Evolutionary conservation across 2,888 invertebrate species (phyloP).

Genomic region (Stenchaetothrips biformis): DNA sequence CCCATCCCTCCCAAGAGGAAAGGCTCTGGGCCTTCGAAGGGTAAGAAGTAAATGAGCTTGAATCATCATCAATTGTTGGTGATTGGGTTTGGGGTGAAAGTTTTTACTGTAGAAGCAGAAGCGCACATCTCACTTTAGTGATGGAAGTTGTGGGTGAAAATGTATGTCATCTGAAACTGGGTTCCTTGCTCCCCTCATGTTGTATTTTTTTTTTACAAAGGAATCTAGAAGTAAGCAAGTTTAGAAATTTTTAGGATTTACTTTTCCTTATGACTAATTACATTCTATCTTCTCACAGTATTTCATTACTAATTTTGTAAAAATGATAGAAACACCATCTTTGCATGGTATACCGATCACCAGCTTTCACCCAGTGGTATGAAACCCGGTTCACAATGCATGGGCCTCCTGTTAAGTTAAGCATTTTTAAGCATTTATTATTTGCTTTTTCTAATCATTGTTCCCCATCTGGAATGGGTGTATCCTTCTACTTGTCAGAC

Average conservation of each 20-base stretch:
- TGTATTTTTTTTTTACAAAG: slow-evolving; percentile 19
- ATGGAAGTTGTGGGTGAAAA: background rate
- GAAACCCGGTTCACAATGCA: background rate
- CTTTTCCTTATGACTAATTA: slow-evolving; percentile 14
- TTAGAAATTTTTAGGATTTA: background rate
- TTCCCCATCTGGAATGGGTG: background rate
- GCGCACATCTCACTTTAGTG: slow-evolving; percentile 10
- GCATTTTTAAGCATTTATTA: slow-evolving; percentile 18
- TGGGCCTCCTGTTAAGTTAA: background rate
- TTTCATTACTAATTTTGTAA: slow-evolving; percentile 25
- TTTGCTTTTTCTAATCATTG: background rate
- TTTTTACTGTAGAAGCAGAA: background rate
- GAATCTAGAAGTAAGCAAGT: background rate
- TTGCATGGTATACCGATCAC: background rate
- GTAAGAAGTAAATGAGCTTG: slow-evolving; percentile 17
- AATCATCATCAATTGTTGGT: background rate
- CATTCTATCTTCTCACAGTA: slow-evolving; percentile 21
- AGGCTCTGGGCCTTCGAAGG: slow-evolving; percentile 27
- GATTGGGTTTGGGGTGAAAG: background rate
- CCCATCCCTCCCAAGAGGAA: slow-evolving; percentile 39
- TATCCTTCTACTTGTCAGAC: background rate
- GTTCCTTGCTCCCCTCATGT: background rate
- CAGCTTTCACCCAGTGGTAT: background rate
- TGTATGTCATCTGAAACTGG: slow-evolving; percentile 2
- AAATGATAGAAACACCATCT: background rate